A percentile compares a stretch with the other conserved stretches of the same genome.
Conservation (phyloP, 2,888 invertebrate species). For the Cephus pulcher region DNA sequence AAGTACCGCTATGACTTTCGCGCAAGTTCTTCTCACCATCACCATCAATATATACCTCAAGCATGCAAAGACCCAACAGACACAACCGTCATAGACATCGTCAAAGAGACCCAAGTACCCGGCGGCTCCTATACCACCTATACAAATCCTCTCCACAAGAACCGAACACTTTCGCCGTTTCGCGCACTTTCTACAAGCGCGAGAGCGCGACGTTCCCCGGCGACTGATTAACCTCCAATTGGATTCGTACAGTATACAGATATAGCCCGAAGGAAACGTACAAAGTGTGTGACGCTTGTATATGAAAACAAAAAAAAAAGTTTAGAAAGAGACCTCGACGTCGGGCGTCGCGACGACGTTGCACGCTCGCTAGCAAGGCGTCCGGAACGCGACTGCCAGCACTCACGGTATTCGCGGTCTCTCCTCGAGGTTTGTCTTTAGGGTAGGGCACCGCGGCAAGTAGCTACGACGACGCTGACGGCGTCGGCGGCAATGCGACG, state of each 20-base stretch:
- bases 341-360: slow-evolving; percentile 6
- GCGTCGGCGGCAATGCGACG: slow-evolving; percentile 54
- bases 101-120: background rate
- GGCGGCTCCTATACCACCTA: background rate
- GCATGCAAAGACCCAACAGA: background rate
- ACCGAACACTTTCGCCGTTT: slow-evolving; percentile 1
- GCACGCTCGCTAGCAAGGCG: slow-evolving; percentile 30
- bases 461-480: slow-evolving; percentile 3
- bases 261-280: background rate
- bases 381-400: slow-evolving; percentile 31
- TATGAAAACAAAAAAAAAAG: background rate
- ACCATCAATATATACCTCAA: background rate
- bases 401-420: slow-evolving; percentile 14
- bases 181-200: slow-evolving; percentile 3
- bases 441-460: slow-evolving; percentile 21
- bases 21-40: background rate
- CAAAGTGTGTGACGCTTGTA: background rate
- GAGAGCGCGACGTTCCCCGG: background rate
- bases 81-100: background rate
- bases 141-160: background rate
- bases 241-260: background rate
- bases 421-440: slow-evolving; percentile 26
- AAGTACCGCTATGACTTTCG: background rate
- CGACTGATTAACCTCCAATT: background rate
- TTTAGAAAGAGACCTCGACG: background rate